Base-by-base conservation (phyloP, 2,113 vertebrate genomes). In the Parus major region DNA sequence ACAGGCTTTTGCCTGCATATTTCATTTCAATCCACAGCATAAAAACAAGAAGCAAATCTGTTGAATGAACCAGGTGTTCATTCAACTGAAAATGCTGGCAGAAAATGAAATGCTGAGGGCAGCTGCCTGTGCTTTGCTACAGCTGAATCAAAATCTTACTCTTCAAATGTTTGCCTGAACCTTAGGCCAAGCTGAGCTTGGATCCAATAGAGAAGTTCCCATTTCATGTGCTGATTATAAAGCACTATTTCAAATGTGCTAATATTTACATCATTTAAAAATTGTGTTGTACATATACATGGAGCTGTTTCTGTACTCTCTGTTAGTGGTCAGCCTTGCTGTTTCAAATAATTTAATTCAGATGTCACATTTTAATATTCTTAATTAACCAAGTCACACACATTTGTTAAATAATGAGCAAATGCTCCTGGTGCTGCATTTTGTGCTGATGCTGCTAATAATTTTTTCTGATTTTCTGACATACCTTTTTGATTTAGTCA, bases 311-410 rank as follows among this genome's bases (percentile, higher is more conserved):
- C 44, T 84, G 65, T 77, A 23, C 59, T 77, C 4, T 71, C 53
- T 35, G 53, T 63, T 84, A 86, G 66, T 55, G 64, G 97, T 92
- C 42, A 33, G 41, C 83, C 46, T 93, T 68, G 79, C 64, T 89
- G 60, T 88, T 86, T 96, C 85, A 56, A 39, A 77, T 86, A 95
- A 95, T 77, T 69, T 92, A 95, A 92, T 96, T 97, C 92, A 90
- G 61, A 65, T 75, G 66, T 61, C 71, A 27, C 57, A 64, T 77
- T 93, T 86, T 84, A 88, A 85, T 95, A 78, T 70, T 77, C 75
- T 91, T 76, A 90, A 97, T 96, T 95, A 96, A 95, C 18, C 57
- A 80, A 88, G 87, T 46, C 66, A 29, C 69, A 72, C 84, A 90
- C 15, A 2, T 91, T 80, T 71, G n/a, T 64, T 88, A 72, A 93